These are phyloP conservation scores for Ectemnius cavifrons DNA, from an alignment of 2,888 invertebrate genomes.

Conservation along the genomic window DNA sequence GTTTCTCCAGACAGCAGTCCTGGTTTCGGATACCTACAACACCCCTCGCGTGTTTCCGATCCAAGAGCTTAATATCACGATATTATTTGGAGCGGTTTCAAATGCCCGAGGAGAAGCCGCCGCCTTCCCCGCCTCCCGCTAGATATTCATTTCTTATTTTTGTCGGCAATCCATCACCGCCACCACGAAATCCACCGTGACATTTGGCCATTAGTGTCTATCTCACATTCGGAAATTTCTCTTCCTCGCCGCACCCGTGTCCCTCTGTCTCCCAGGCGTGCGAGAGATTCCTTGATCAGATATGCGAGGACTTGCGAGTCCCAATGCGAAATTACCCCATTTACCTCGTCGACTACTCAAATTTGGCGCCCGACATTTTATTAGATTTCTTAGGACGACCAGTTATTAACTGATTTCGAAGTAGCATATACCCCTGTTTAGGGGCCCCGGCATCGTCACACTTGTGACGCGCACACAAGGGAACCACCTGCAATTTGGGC, in stretches of 20 bases:
- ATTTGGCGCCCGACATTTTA: background rate
- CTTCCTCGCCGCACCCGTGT: background rate
- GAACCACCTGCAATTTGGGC: no score
- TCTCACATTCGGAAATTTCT: slow-evolving; percentile 28
- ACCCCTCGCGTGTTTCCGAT: slow-evolving; percentile 36
- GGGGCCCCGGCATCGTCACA: no score
- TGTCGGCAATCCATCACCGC: slow-evolving; percentile 42
- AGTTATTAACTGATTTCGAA: no score
- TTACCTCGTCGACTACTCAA: background rate
- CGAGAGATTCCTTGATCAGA: slow-evolving; percentile 9
- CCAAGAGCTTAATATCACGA: slow-evolving; percentile 46
- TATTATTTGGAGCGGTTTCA: slow-evolving; percentile 52
- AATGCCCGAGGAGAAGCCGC: slow-evolving; percentile 19
- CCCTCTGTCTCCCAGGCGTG: background rate
- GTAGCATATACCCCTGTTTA: no score
- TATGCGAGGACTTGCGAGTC: background rate
- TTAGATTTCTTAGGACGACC: slow-evolving; percentile 6
- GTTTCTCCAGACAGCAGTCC: slow-evolving; percentile 22
- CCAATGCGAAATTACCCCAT: background rate
- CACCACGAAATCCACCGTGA: slow-evolving; percentile 42
- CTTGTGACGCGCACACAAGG: no score
- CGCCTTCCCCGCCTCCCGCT: background rate
- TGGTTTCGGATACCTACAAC: slow-evolving; percentile 32
- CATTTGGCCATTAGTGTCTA: slow-evolving; percentile 45
- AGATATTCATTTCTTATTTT: slow-evolving; percentile 46